Percentiles rank a stretch among this genome's conserved stretches.
These are phyloP conservation scores for Drusus annulatus DNA, from an alignment of 1,140 invertebrate genomes.

Conservation along the genomic window DNA sequence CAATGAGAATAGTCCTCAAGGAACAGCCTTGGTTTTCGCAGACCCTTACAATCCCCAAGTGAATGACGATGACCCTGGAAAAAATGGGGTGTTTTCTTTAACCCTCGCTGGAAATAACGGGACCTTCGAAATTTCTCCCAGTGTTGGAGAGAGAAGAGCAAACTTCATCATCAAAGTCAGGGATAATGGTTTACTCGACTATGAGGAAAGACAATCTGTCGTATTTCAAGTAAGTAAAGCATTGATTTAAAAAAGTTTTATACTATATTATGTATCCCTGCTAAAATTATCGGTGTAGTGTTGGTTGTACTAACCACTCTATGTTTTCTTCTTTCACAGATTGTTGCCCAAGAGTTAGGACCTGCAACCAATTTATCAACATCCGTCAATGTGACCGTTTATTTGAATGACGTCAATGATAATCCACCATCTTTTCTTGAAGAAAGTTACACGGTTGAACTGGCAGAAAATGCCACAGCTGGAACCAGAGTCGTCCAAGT, in stretches of 20 bases:
- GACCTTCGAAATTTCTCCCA: conserved; percentile 90
- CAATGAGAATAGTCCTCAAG: conserved; percentile 88
- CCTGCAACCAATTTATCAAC: conserved; percentile 82
- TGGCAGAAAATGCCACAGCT: conserved; percentile 85
- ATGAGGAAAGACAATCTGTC: conserved; percentile 82
- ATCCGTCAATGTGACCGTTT: conserved; percentile 82
- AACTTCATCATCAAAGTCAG: conserved; percentile 88
- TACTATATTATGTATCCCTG: too few species aligned
- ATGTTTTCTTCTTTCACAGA: conserved; percentile 65
- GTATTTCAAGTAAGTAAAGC: conserved; percentile 75
- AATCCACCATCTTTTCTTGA: conserved; percentile 87
- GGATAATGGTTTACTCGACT: conserved; percentile 87
- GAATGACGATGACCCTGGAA: conserved; percentile 83
- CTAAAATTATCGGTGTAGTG: too few species aligned
- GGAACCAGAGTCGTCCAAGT: conserved; percentile 84
- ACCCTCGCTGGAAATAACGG: conserved; percentile 86
- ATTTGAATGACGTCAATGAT: conserved; percentile 91
- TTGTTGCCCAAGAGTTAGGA: conserved; percentile 85
- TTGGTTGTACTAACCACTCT: too few species aligned
- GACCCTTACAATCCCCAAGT: conserved; percentile 82
- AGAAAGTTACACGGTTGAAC: conserved; percentile 79
- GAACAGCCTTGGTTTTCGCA: conserved; percentile 79
- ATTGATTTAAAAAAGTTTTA: neutral
- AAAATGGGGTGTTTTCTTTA: conserved; percentile 88
- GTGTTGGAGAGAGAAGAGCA: conserved; percentile 86